Conservation (phyloP, 2,113 vertebrate species). For the Copsychus sechellarum region DNA sequence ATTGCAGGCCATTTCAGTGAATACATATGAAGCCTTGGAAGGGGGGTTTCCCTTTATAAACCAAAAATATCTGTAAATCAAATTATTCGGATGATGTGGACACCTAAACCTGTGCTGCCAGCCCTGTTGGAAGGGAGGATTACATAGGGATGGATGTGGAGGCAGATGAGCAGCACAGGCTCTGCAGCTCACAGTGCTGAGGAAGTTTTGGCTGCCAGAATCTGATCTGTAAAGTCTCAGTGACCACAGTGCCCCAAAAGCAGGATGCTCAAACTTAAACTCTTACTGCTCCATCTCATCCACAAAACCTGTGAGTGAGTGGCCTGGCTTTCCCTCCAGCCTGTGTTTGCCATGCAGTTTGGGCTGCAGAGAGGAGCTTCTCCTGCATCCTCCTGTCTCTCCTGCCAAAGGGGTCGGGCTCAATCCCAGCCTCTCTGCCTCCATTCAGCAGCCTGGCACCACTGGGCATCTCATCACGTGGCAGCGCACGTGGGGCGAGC, state of each 20-base stretch:
- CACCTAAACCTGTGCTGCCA: background rate
- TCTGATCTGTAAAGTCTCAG: background rate
- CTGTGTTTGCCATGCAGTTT: fast-evolving
- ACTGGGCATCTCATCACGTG: conserved; percentile 9
- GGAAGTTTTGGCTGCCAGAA: background rate
- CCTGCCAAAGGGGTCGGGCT: background rate
- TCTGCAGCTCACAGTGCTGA: background rate
- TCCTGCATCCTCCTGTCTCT: background rate
- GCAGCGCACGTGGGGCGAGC: background rate
- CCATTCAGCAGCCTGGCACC: background rate
- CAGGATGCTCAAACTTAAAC: too few species aligned
- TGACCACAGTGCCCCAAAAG: background rate
- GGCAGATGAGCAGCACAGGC: background rate
- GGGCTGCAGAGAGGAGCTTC: background rate
- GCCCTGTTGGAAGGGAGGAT: fast-evolving
- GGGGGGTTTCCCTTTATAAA: background rate
- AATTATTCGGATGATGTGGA: background rate
- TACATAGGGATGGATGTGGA: background rate
- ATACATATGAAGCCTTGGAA: background rate
- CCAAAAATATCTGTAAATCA: background rate
- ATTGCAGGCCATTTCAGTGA: background rate
- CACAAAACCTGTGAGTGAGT: fast-evolving
- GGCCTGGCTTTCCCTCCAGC: background rate
- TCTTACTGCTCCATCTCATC: background rate
- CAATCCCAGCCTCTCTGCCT: background rate